Percentiles rank a stretch among this genome's conserved stretches.
Evolutionary conservation across 2,888 invertebrate genomes (phyloP).

Genomic region (Leucophenga montana): DNA sequence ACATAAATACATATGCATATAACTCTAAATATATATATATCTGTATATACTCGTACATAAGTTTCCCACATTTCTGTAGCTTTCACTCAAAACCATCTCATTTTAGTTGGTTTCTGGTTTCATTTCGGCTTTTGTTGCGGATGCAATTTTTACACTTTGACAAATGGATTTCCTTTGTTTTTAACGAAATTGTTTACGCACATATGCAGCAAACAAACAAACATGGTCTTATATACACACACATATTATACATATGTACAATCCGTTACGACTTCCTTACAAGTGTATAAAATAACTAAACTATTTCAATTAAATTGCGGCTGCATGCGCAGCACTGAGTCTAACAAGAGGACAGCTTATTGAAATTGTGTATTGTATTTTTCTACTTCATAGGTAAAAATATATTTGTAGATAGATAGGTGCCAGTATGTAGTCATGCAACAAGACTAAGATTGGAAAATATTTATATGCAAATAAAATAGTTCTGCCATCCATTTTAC

Average conservation of each 20-base stretch:
- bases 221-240: conserved; percentile 19
- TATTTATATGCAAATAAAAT: conserved; percentile 1
- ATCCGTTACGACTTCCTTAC: conserved; percentile 21
- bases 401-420: neutral
- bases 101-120: conserved; percentile 13
- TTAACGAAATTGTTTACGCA: conserved; percentile 53
- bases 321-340: conserved; percentile 35
- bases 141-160: conserved; percentile 54
- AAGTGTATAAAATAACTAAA: conserved; percentile 29
- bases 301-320: conserved; percentile 61
- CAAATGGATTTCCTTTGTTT: conserved; percentile 64
- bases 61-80: neutral
- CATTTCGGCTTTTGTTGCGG: conserved; percentile 20
- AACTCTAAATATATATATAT: neutral
- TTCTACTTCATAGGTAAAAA: too few relatives aligned
- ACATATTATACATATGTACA: conserved; percentile 35
- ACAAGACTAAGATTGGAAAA: too few relatives aligned
- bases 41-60: neutral
- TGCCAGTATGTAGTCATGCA: neutral
- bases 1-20: neutral
- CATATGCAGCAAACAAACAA: conserved; percentile 22
- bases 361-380: neutral
- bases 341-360: too few relatives aligned
- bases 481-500: neutral
- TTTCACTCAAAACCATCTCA: neutral